Percentiles rank a stretch among this genome's conserved stretches.
phyloP scores from a whole-genome alignment of 2,888 invertebrate genomes.

The Philopedon plagiatum region DNA sequence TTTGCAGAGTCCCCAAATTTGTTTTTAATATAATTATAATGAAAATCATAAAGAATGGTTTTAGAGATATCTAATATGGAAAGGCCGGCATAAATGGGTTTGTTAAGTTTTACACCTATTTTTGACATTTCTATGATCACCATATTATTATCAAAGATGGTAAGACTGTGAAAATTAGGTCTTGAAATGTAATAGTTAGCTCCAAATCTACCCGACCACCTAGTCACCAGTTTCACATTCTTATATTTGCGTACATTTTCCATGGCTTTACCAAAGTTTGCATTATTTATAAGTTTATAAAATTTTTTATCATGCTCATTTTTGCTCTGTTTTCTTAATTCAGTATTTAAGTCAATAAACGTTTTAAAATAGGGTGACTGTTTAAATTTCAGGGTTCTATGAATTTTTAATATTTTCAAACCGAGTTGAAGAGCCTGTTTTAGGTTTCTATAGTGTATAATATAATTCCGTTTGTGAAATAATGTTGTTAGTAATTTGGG shows the following conservation, averaged over 20 bases:
- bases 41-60: slow-evolving; percentile 30
- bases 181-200: slow-evolving; percentile 22
- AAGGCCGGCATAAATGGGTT: slow-evolving; percentile 23
- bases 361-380: slow-evolving; percentile 26
- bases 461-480: slow-evolving; percentile 10
- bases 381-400: slow-evolving; percentile 20
- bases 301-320: slow-evolving; percentile 31
- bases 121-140: slow-evolving; percentile 7
- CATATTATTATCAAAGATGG: slow-evolving; percentile 11
- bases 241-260: slow-evolving; percentile 31
- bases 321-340: slow-evolving; percentile 23
- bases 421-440: slow-evolving; percentile 14
- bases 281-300: slow-evolving; percentile 26
- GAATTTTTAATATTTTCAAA: slow-evolving; percentile 21
- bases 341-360: slow-evolving; percentile 35
- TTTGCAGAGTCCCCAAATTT: slow-evolving; percentile 14
- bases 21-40: slow-evolving; percentile 20
- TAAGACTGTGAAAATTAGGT: slow-evolving; percentile 21
- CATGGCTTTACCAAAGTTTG: slow-evolving; percentile 29
- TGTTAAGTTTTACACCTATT: slow-evolving; percentile 18
- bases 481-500: slow-evolving; percentile 17
- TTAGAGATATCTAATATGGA: slow-evolving; percentile 23
- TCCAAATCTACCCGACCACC: slow-evolving; percentile 21
- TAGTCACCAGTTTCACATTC: slow-evolving; percentile 27
- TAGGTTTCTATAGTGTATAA: slow-evolving; percentile 23